Evolutionary conservation across 53 echinoderm and acorn worm genomes (phyloP).

Genomic region (Stichopus horrens): DNA sequence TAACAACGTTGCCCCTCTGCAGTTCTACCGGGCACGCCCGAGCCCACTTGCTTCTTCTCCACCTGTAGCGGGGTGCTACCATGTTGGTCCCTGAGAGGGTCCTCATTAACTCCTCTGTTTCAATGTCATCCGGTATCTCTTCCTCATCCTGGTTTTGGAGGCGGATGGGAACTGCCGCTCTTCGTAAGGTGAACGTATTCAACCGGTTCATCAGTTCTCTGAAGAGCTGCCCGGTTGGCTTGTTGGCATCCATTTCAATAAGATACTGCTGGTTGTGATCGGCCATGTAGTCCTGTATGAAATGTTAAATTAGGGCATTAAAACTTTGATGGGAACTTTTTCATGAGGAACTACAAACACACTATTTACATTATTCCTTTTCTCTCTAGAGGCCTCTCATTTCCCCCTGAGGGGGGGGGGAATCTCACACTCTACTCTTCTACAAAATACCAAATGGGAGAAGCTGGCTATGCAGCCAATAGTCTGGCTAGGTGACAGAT

Average conservation of each 20-base stretch:
- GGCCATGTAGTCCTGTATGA: constrained; percentile 89
- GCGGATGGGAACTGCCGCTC: constrained; percentile 94
- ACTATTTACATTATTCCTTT: not conserved
- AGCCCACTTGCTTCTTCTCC: constrained; percentile 89
- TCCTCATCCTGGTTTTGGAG: constrained; percentile 91
- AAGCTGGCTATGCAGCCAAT: no score
- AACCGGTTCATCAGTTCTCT: constrained; percentile 82
- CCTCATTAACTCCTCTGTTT: constrained; percentile 96
- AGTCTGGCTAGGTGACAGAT: no score
- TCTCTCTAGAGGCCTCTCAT: no score
- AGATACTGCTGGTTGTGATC: constrained; percentile 98
- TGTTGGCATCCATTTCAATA: constrained; percentile 95
- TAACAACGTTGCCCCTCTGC: constrained; percentile 90
- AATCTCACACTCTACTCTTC: no score
- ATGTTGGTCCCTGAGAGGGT: constrained; percentile 85
- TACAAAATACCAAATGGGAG: no score
- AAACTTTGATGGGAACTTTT: not conserved
- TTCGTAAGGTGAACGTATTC: constrained; percentile 83
- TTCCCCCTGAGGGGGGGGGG: no score
- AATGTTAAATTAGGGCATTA: not conserved
- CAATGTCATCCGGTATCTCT: constrained; percentile 93
- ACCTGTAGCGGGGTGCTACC: constrained; percentile 93
- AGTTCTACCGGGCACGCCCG: constrained; percentile 93
- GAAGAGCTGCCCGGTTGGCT: constrained; percentile 62
- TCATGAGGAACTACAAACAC: not conserved